Base-by-base conservation (phyloP, 2,113 vertebrate species). In the Anarhynchus alexandrinus region DNA sequence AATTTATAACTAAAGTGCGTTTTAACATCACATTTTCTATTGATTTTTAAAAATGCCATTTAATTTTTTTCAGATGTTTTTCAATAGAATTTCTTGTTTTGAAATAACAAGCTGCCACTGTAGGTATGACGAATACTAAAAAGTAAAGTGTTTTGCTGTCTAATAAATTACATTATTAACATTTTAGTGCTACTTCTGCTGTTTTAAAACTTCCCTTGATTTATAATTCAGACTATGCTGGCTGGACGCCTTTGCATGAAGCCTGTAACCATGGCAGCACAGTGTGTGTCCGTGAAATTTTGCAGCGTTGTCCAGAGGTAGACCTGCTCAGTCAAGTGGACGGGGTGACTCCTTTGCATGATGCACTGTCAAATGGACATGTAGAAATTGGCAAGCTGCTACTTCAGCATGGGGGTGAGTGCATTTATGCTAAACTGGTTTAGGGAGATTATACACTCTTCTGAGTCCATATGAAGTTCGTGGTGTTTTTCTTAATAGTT, bases 191-290 rank as follows among this genome's bases (percentile, higher is more conserved):
- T 96, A 96, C 92, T 98, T 95, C 79, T 96, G 90, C 96, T 91
- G 59, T 97, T 98, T 97, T 97, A 97, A 98, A 98, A 98, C 97
- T 98, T 98, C 90, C 95, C 97, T 97, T 98, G 96, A 98, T 98
- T 98, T 98, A 97, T 98, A 97, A 98, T 98, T 95, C 98, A 99
- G 99, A 99, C 98, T 97, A 99, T 95, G 99, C 98, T 95, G 99
- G 99, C 96, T 99, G 99, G 99, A 99, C 99, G 26, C 99, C 99
- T 91, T 98, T 99, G 96, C 99, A 99, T 96, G 99, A 99, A 98
- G 99, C 99, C 36, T 99, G 99, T 98, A 99, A 99, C 98, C 99
- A 99, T 97, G 99, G 99, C 96, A 99, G 98, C 98, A 98, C 97
- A 70, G 98, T 98, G 62, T 99, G 99, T 97, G 99, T 99, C 97